Conservation (phyloP, 1,140 invertebrate species). For the Coenobita brevimanus region DNA sequence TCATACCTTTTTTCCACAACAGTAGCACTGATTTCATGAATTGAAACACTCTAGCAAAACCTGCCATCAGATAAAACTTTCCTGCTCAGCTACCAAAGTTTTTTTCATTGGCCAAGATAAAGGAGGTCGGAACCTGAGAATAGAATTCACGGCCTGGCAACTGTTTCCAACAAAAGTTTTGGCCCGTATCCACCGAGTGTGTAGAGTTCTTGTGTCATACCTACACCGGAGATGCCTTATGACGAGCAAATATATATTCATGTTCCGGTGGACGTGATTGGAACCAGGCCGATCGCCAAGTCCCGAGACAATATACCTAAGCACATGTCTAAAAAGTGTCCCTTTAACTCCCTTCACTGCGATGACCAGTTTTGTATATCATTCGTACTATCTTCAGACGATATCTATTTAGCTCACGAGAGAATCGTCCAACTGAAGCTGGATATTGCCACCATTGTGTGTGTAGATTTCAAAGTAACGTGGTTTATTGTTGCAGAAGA, state of each 20-base stretch:
- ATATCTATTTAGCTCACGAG: too few species aligned
- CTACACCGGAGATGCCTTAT: conserved; percentile 40
- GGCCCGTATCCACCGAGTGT: conserved; percentile 59
- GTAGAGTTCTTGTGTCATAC: conserved; percentile 59
- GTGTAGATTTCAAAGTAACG: too few species aligned
- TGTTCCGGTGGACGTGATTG: neutral
- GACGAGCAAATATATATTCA: conserved; percentile 15
- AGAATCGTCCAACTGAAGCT: too few species aligned
- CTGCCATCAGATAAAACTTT: conserved; percentile 45
- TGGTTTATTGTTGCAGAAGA: too few species aligned
- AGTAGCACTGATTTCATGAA: conserved; percentile 48
- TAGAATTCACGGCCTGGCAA: conserved; percentile 52
- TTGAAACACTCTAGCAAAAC: conserved; percentile 14
- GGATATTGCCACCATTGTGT: too few species aligned
- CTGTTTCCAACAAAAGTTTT: conserved; percentile 57
- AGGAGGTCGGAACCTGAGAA: conserved; percentile 30
- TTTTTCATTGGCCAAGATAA: conserved; percentile 19
- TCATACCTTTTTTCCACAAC: conserved; percentile 18
- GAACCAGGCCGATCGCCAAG: neutral
- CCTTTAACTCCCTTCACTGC: too few species aligned
- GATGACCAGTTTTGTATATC: too few species aligned
- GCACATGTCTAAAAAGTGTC: too few species aligned
- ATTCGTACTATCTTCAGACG: too few species aligned
- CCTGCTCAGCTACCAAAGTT: neutral
- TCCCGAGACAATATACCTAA: too few species aligned